Conservation (phyloP, 2,888 invertebrate genomes). For the Nezara viridula region DNA sequence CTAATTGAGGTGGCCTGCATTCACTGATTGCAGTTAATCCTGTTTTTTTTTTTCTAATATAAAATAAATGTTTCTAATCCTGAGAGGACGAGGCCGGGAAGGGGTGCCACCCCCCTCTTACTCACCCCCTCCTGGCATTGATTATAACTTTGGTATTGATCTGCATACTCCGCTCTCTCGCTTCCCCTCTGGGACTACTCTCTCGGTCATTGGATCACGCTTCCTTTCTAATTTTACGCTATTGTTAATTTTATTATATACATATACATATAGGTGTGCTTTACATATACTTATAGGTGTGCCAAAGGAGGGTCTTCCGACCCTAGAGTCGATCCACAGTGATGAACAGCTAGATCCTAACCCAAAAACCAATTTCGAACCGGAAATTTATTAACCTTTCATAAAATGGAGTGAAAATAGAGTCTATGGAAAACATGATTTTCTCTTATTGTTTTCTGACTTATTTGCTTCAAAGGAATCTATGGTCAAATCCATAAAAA, state of each 20-base stretch:
- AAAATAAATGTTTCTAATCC: conserved; percentile 56
- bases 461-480: too few species aligned
- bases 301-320: too few species aligned
- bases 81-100: conserved; percentile 66
- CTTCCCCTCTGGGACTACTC: conserved; percentile 57
- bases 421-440: too few species aligned
- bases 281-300: too few species aligned
- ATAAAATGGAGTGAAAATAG: too few species aligned
- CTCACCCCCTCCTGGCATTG: conserved; percentile 61
- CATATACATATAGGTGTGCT: too few species aligned
- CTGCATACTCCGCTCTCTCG: conserved; percentile 61
- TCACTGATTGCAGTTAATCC: neutral
- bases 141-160: conserved; percentile 56
- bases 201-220: conserved; percentile 22
- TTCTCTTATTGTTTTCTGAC: too few species aligned
- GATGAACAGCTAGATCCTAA: too few species aligned
- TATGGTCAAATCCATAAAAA: too few species aligned
- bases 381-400: too few species aligned
- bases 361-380: too few species aligned
- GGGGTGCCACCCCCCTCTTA: conserved; percentile 62
- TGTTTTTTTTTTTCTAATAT: conserved; percentile 27
- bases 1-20: neutral
- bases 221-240: neutral
- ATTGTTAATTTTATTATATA: neutral
- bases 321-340: too few species aligned